Evolutionary conservation across 1,140 invertebrate genomes (phyloP).

Genomic region (Caerostris darwini): DNA sequence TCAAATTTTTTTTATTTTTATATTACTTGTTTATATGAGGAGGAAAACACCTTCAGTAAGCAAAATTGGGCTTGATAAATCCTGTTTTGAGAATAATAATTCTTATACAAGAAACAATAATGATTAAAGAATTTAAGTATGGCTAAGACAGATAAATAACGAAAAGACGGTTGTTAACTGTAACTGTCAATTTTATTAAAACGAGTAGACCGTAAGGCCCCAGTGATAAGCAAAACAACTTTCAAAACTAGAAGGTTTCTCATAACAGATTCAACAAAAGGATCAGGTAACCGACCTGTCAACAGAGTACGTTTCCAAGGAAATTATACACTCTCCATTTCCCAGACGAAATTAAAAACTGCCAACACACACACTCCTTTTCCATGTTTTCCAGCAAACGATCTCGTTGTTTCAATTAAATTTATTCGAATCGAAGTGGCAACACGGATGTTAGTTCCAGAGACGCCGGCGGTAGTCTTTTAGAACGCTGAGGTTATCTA

Average conservation of each 20-base stretch:
- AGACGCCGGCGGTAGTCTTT: constrained; percentile 31
- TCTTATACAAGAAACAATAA: too few relatives aligned
- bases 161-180: too few relatives aligned
- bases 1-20: too few relatives aligned
- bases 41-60: too few relatives aligned
- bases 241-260: background rate
- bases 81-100: too few relatives aligned
- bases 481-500: constrained; percentile 14
- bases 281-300: background rate
- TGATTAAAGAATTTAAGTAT: too few relatives aligned
- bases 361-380: constrained; percentile 40
- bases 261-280: background rate
- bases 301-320: background rate
- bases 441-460: constrained; percentile 48
- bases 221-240: background rate
- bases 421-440: constrained; percentile 66
- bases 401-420: constrained; percentile 64
- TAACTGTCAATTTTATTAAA: too few relatives aligned
- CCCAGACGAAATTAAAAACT: constrained; percentile 37
- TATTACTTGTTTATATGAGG: too few relatives aligned
- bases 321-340: background rate
- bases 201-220: too few relatives aligned
- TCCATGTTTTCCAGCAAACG: constrained; percentile 56
- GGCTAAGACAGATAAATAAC: too few relatives aligned
- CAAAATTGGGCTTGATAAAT: too few relatives aligned